Base-by-base conservation (phyloP, 2,888 invertebrate genomes). In the Galerucella calmariensis region DNA sequence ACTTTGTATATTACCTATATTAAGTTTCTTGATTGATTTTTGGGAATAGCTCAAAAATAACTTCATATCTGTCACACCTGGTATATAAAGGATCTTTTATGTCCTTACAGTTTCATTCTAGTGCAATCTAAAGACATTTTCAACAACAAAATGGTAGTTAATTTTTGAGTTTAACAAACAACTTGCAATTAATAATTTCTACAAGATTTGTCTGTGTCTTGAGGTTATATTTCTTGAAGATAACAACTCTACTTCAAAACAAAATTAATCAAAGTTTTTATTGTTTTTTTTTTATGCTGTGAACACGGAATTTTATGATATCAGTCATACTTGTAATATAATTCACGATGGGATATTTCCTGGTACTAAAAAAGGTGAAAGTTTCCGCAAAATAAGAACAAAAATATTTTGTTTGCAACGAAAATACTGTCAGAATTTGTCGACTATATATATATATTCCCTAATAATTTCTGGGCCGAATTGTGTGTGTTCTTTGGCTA, bases 251-350 rank as follows among this genome's bases (percentile, higher is more conserved):
- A 69, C 73, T 75, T 73, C 73, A 77, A 73, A 75, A 77, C 77
- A 77, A 68, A 68, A 75, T 77, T 75, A 73, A 77, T 77, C 77
- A 77, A 73, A 77, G 67, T 73, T 68, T 68, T 72, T 75, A 73
- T 75, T 75, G 56, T 72, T 68, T 69, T 35, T 27, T 27, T 27
- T 62, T 44, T 56, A 46, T 46, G 20, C 48, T n/a, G 20, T 44
- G 68, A 69, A 73, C 63, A 65, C 65, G 58, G 20, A 73, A 69
- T 65, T 73, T 63, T 67, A 27, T 58, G 69, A 65, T 69, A 69
- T 73, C n/a, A 44, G 69, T 73, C 69, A 73, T 73, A 65, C 65
- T 63, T 69, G 73, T 69, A 65, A 69, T 53, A 56, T 73, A 63
- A 24, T 41, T 44, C 44, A n/a, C 24, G 27, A 35, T 59, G 12